A percentile compares a stretch with the other conserved stretches of the same genome.
Conservation (phyloP, 2,797 vertebrate genomes). For the Xyrichtys novacula region DNA sequence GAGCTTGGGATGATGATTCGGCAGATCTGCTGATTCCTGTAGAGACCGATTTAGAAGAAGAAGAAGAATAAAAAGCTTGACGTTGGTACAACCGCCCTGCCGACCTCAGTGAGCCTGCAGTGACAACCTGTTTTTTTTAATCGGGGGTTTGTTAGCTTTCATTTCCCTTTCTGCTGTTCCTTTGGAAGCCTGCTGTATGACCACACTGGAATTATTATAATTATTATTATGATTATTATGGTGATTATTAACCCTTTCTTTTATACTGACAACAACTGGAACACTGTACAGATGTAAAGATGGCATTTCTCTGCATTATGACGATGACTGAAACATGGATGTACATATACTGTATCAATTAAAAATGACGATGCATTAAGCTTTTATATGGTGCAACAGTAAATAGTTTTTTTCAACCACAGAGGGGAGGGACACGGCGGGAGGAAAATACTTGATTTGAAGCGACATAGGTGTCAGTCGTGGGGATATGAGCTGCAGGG, state of each 20-base stretch:
- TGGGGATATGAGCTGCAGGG: constrained; percentile 16
- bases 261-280: constrained; percentile 87
- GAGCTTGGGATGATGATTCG: constrained; percentile 11
- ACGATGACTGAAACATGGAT: constrained; percentile 86
- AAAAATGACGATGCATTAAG: constrained; percentile 88
- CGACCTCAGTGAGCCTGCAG: constrained; percentile 75
- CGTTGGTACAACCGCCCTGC: constrained; percentile 43
- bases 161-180: constrained; percentile 78
- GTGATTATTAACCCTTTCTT: constrained; percentile 79
- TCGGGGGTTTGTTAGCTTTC: constrained; percentile 62
- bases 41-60: neutral
- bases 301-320: constrained; percentile 90
- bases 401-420: constrained; percentile 24
- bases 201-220: constrained; percentile 46
- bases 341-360: constrained; percentile 93
- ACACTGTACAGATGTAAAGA: constrained; percentile 91
- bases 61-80: neutral
- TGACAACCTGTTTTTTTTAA: constrained; percentile 76
- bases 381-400: constrained; percentile 75
- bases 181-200: constrained; percentile 74
- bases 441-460: constrained; percentile 26
- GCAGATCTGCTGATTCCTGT: constrained; percentile 25
- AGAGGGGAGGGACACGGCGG: neutral
- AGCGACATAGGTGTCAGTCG: constrained; percentile 10
- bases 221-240: constrained; percentile 56